Percentiles rank a stretch among this genome's conserved stretches.
Evolutionary conservation across 2,797 vertebrate genomes (phyloP).

Genomic region (Carcharodon carcharias): DNA sequence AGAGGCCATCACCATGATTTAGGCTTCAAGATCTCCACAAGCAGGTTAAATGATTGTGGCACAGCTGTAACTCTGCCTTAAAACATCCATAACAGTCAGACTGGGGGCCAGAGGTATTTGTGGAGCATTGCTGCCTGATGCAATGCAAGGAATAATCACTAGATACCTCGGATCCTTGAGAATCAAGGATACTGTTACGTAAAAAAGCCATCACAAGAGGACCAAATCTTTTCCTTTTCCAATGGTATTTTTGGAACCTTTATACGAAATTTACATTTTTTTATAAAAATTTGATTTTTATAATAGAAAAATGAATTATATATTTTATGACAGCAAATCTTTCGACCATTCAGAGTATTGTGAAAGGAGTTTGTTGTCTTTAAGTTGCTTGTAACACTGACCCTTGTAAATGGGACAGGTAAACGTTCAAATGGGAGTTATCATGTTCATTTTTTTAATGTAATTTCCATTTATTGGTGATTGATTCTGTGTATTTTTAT

Average conservation of each 20-base stretch:
- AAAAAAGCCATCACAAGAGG: background rate
- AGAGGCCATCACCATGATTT: slow-evolving; percentile 10
- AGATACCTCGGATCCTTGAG: background rate
- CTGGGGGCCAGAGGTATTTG: background rate
- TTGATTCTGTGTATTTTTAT: background rate
- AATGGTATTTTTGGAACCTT: slow-evolving; percentile 27
- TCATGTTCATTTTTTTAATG: background rate
- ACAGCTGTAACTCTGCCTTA: background rate
- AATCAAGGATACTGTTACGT: background rate
- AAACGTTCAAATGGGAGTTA: background rate
- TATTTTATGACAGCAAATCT: background rate
- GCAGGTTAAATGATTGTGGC: background rate
- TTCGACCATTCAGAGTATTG: background rate
- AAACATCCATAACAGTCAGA: background rate
- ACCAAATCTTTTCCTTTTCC: slow-evolving; percentile 5
- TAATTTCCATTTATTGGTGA: background rate
- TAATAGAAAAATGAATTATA: slow-evolving; percentile 28
- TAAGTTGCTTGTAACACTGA: background rate
- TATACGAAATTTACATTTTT: background rate
- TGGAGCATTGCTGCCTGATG: background rate
- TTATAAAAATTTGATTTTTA: slow-evolving; percentile 25
- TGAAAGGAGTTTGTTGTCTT: background rate
- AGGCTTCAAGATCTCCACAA: background rate
- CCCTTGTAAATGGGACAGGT: background rate
- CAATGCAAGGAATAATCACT: background rate